phyloP scores from a whole-genome alignment of 2,888 invertebrate species.

The Yponomeuta plumbellus region DNA sequence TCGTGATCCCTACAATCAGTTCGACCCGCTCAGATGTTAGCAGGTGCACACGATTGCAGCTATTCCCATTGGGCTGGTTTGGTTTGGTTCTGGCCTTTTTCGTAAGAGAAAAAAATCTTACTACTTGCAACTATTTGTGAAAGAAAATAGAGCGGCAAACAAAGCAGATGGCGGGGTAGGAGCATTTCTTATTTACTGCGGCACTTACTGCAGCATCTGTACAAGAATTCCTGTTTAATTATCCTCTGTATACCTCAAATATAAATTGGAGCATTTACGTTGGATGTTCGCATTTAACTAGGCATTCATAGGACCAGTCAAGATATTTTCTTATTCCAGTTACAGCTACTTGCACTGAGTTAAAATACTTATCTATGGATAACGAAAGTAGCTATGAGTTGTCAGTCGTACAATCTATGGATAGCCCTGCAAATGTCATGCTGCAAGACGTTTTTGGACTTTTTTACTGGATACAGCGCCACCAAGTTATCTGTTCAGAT shows the following conservation, averaged over 20 bases:
- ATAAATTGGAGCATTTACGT: background rate
- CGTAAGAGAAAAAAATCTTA: background rate
- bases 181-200: background rate
- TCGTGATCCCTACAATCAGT: conserved; percentile 1
- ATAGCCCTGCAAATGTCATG: too few species aligned
- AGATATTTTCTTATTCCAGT: background rate
- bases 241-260: background rate
- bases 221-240: background rate
- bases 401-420: too few species aligned
- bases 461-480: too few species aligned
- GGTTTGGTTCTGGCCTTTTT: background rate
- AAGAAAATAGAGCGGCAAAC: background rate
- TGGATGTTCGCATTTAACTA: background rate
- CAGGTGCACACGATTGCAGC: background rate
- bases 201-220: background rate
- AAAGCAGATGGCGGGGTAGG: background rate
- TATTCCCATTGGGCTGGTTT: background rate
- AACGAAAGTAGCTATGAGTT: too few species aligned
- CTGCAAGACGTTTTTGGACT: too few species aligned
- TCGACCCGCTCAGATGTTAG: background rate
- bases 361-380: too few species aligned
- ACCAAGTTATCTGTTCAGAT: too few species aligned
- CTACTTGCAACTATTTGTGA: too few species aligned
- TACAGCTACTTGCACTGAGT: too few species aligned
- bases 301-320: background rate